These are phyloP conservation scores for Drosophila cyrtoloma DNA, from an alignment of 2,888 invertebrate genomes.

Conservation along the genomic window DNA sequence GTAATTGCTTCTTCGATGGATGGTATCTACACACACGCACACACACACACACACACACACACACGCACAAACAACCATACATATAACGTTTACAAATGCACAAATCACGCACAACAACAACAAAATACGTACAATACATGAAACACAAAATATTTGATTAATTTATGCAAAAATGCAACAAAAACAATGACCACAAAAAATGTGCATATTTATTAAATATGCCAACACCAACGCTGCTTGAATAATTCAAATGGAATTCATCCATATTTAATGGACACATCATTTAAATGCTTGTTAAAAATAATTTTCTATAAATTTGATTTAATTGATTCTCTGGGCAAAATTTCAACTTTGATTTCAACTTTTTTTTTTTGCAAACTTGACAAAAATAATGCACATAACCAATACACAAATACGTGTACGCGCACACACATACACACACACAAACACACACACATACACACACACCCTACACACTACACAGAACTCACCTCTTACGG, in stretches of 20 bases:
- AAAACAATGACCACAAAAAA: constrained; percentile 29
- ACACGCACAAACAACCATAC: constrained; percentile 32
- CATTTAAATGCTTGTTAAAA: constrained; percentile 68
- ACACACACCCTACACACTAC: constrained; percentile 29
- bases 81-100: constrained; percentile 22
- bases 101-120: constrained; percentile 21
- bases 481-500: constrained; percentile 84
- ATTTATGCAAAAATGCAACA: constrained; percentile 35
- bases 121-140: constrained; percentile 7
- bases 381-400: constrained; percentile 34
- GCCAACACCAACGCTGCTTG: constrained; percentile 63
- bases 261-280: constrained; percentile 63
- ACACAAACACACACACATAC: constrained; percentile 38
- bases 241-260: constrained; percentile 69
- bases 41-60: constrained; percentile 42
- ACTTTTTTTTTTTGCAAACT: constrained; percentile 20
- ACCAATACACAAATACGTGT: constrained; percentile 4
- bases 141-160: constrained; percentile 21
- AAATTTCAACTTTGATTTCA: constrained; percentile 24
- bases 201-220: constrained; percentile 48
- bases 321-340: constrained; percentile 37
- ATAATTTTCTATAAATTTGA: constrained; percentile 42
- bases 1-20: constrained; percentile 84
- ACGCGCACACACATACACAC: constrained; percentile 34
- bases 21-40: constrained; percentile 72